Conservation (phyloP, 2,797 vertebrate species). For the Enteromius fasciolatus region DNA sequence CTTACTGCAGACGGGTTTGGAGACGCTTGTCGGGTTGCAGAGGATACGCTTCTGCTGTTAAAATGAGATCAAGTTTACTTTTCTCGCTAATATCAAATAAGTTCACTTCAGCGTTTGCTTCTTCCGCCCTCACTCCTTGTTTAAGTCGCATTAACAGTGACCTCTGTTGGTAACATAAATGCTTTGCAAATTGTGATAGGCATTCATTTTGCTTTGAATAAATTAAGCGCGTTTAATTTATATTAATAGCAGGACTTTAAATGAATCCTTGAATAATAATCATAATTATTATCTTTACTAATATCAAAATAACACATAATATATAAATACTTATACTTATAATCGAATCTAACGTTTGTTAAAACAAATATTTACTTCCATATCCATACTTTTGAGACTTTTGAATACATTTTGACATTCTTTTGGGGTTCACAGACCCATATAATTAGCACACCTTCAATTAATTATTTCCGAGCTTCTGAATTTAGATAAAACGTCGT, state of each 20-base stretch:
- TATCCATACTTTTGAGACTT: neutral
- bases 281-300: too few species aligned
- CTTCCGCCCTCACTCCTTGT: neutral
- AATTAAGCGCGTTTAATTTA: neutral
- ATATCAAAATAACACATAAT: too few species aligned
- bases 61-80: neutral
- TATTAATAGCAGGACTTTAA: neutral
- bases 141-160: constrained; percentile 41
- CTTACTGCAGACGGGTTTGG: neutral
- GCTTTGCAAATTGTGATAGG: neutral
- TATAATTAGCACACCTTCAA: neutral
- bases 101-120: neutral
- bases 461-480: neutral
- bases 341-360: neutral
- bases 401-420: neutral
- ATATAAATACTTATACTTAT: too few species aligned
- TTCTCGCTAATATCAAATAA: neutral
- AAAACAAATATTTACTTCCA: neutral
- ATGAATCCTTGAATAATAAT: too few species aligned
- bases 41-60: too few species aligned
- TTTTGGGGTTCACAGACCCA: neutral
- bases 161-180: constrained; percentile 46
- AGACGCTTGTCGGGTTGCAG: neutral
- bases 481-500: neutral
- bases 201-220: neutral